phyloP scores from a whole-genome alignment of 1,140 invertebrate species.

The Sweltsa coloradensis region DNA sequence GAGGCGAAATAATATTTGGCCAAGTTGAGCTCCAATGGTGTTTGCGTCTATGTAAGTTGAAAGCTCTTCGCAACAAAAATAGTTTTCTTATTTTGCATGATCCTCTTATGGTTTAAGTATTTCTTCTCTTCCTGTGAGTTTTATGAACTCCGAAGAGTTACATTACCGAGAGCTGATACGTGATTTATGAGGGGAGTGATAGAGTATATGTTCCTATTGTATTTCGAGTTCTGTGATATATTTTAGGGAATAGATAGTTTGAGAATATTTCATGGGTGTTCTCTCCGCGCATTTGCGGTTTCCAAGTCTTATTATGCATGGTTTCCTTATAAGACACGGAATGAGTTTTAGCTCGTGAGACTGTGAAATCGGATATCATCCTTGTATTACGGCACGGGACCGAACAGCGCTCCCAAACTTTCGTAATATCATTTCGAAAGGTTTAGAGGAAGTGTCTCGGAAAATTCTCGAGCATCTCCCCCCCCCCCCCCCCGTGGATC shows the following conservation, averaged over 20 bases:
- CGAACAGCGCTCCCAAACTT: conserved; percentile 3
- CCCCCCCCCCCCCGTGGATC: neutral
- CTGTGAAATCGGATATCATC: conserved; percentile 10
- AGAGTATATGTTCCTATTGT: no score
- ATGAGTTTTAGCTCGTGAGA: conserved; percentile 8
- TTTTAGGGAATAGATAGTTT: neutral
- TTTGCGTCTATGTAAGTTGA: no score
- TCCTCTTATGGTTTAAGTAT: no score
- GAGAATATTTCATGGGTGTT: neutral
- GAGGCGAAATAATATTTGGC: no score
- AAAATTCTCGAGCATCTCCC: conserved; percentile 4
- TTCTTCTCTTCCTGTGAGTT: no score
- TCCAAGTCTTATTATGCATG: conserved; percentile 1
- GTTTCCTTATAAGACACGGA: neutral
- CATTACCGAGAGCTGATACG: no score
- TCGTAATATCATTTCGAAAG: conserved; percentile 8
- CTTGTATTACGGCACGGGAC: neutral
- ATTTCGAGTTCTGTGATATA: no score
- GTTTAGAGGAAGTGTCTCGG: conserved; percentile 3
- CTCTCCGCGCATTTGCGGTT: neutral
- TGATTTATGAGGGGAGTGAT: no score
- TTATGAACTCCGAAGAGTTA: no score
- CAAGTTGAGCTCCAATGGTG: no score
- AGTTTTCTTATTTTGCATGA: no score
- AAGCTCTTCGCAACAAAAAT: no score